A percentile compares a stretch with the other conserved stretches of the same genome.
These are phyloP conservation scores for Nerophis lumbriciformis DNA, from an alignment of 2,113 vertebrate species.

Conservation along the genomic window DNA sequence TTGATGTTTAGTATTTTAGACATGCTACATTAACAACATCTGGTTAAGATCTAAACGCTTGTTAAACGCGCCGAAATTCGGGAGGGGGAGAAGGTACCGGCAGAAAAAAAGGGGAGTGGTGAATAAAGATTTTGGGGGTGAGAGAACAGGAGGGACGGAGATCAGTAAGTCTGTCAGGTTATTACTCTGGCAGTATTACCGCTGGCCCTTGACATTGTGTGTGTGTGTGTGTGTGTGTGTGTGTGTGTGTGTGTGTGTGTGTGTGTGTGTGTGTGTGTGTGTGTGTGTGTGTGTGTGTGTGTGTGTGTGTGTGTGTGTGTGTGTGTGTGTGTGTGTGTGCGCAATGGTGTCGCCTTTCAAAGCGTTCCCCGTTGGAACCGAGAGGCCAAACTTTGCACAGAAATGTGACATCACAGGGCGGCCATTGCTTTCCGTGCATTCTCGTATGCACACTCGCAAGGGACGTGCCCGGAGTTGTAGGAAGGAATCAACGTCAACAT, in stretches of 20 bases:
- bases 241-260: constrained; percentile 36
- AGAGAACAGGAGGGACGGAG: constrained; percentile 61
- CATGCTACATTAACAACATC: constrained; percentile 83
- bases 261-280: constrained; percentile 40
- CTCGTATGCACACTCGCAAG: constrained; percentile 39
- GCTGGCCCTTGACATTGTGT: constrained; percentile 71
- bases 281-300: neutral
- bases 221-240: constrained; percentile 55
- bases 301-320: constrained; percentile 8
- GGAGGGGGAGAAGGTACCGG: constrained; percentile 56
- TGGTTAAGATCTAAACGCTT: constrained; percentile 84
- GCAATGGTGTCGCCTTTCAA: constrained; percentile 75
- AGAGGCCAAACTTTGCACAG: constrained; percentile 67
- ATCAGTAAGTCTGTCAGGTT: constrained; percentile 77
- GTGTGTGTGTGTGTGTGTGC: constrained; percentile 27
- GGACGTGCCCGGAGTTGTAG: constrained; percentile 60
- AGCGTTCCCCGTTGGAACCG: constrained; percentile 68
- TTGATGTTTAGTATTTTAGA: constrained; percentile 83
- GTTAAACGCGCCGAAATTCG: constrained; percentile 79
- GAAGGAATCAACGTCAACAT: constrained; percentile 63
- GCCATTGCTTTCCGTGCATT: constrained; percentile 24
- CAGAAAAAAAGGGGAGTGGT: constrained; percentile 49
- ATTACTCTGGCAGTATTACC: constrained; percentile 79
- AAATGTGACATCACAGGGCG: constrained; percentile 73
- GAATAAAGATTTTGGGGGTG: constrained; percentile 67